Evolutionary conservation across 2,113 vertebrate species (phyloP), one percentile per base, ranked within the genome.

Genomic region (Sinocyclocheilus rhinocerous): DNA sequence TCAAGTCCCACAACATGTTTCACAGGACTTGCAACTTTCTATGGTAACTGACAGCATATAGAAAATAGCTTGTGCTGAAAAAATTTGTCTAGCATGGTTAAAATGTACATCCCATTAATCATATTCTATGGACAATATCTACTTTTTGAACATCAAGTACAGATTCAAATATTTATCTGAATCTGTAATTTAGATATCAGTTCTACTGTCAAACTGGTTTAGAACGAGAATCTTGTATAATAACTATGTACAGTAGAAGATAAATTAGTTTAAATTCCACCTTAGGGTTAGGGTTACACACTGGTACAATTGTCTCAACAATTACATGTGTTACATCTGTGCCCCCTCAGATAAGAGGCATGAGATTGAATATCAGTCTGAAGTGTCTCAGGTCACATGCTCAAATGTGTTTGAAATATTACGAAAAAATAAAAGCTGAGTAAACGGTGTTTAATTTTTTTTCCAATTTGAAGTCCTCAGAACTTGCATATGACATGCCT

Each of bases 401-500:
- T 73, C 6, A 76, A 48, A 76, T 29, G 26, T 50, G 73, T 76
- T 48, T 76, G 16, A 26, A 76, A 76, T 18, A 15, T 5, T 29
- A 55, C 6, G 1, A 26, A 18, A 52, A 26, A 26, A 52, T 16
- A 29, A 76, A 48, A 48, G 39, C 8, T 24, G 39, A 75, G 9
- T 22, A 63, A 63, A 63, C 4, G 0, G 55, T 57, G 3, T 18
- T 18, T 12, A 0, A 33, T 24, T n/a, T 2, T 48, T 13, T 48
- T 48, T 67, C 26, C 67, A 20, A n/a, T 78, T 81, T 39, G 2
- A 80, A 42, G 20, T 20, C 59, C n/a, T 15, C 12, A 26, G 63
- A 82, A 52, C 81, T 82, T 69, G n/a, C 24, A 55, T 18, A 18
- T 50, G 48, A 29, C 48, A 52, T 76, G 42, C 12, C 48, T 76